phyloP scores from a whole-genome alignment of 2,797 vertebrate genomes.

The Denticeps clupeoides region DNA sequence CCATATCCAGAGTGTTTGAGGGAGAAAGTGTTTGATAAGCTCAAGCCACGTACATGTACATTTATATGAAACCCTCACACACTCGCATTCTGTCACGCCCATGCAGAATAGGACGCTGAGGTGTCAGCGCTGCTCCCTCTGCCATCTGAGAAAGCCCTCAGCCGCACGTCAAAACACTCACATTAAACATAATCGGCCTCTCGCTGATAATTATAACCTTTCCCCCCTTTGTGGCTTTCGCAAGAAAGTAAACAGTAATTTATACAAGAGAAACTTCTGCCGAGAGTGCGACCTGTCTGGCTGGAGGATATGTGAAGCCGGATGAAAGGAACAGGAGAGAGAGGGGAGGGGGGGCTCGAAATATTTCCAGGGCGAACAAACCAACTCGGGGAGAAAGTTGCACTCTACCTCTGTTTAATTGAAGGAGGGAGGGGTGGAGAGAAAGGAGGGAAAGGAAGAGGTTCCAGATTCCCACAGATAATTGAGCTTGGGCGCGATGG shows the following conservation, averaged over 20 bases:
- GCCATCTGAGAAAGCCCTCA: too few species aligned
- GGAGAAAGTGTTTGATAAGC: too few species aligned
- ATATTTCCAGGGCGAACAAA: not conserved
- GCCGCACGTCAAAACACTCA: constrained; percentile 4
- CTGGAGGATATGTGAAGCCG: not conserved
- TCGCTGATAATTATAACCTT: not conserved
- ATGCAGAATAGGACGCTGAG: too few species aligned
- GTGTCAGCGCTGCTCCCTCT: too few species aligned
- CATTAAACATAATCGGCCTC: not conserved
- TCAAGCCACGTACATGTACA: too few species aligned
- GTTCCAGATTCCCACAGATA: constrained; percentile 21
- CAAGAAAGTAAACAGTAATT: not conserved
- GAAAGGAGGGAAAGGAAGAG: not conserved
- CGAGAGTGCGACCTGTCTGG: not conserved
- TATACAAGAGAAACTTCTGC: not conserved
- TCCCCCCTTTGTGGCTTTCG: not conserved
- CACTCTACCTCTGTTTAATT: not conserved
- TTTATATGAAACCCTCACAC: too few species aligned
- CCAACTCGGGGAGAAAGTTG: not conserved
- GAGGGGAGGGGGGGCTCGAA: not conserved
- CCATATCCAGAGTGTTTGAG: too few species aligned
- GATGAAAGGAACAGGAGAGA: not conserved
- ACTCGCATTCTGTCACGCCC: too few species aligned
- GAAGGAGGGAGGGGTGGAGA: constrained; percentile 6
- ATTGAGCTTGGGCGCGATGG: constrained; percentile 19